Evolutionary conservation across 2,113 vertebrate species (phyloP).

Genomic region (Excalfactoria chinensis): DNA sequence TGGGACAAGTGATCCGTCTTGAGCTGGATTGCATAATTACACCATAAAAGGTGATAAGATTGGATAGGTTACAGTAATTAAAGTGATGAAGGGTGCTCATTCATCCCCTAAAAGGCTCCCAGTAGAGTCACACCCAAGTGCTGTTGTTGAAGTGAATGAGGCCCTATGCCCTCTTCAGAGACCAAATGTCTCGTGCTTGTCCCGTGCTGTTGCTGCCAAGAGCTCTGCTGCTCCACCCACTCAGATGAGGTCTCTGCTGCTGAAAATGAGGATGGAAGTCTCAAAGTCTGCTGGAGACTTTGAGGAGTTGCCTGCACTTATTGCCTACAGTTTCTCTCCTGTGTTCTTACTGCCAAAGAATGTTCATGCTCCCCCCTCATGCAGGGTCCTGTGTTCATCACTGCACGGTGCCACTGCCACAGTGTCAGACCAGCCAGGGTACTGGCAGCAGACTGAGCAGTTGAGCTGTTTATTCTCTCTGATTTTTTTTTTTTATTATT

Average conservation of each 20-base stretch:
- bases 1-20: conserved; percentile 55
- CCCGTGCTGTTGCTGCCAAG: background rate
- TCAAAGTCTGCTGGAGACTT: background rate
- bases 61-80: conserved; percentile 64
- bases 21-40: conserved; percentile 62
- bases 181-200: background rate
- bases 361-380: background rate
- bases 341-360: background rate
- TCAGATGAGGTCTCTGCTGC: background rate
- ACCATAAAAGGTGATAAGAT: conserved; percentile 68
- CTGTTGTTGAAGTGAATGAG: conserved; percentile 25
- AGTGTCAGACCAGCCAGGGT: background rate
- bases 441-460: background rate
- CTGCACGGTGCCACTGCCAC: background rate
- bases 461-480: background rate
- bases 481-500: background rate
- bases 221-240: background rate
- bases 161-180: background rate
- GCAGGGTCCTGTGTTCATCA: background rate
- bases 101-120: conserved; percentile 22
- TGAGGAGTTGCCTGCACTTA: background rate
- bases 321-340: background rate
- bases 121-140: conserved; percentile 49
- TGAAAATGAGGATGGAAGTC: background rate
- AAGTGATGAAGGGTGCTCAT: conserved; percentile 64